Evolutionary conservation across 1,140 invertebrate genomes (phyloP), one percentile per base, ranked within the genome.

Genomic region (Lepidostoma basale): DNA sequence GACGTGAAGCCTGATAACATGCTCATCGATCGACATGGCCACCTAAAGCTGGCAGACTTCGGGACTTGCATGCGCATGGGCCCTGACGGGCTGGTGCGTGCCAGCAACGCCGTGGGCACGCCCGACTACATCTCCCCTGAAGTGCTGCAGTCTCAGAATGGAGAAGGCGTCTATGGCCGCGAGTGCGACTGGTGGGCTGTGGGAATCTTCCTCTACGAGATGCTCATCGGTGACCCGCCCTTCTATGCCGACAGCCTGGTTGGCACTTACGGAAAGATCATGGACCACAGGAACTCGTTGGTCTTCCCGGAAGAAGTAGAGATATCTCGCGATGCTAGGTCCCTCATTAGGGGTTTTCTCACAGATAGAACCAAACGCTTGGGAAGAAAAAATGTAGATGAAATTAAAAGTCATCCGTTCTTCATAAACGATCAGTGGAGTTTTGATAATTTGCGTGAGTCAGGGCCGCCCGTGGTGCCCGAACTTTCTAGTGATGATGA

Each of bases 121-220:
- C 98, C 98, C 16, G 97, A 98, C 83, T 99, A 99, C 76, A 99
- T 99, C 74, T 98, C 96, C 39, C 98, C 98, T 0, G 98, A 99
- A 84, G 97, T 99, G 10, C 84, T 99, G 58, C 93, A 97, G 78
- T 98, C 96, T 4, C 97, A 99, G 81, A 96, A 96, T 76, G 93
- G 94, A n/a, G 93, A 97, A 77, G 95, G 96, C 47, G 90, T 93
- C 26, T 96, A 96, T 79, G 97, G 97, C 0, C 83, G 94, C 33
- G 97, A 99, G 81, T 98, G 98, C 82, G 98, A 99, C 83, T 99
- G 96, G 95, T 99, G 98, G 98, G 97, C 95, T 12, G 97, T 99
- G 12, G 98, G 98, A 39, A 97, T 99, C 54, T 97, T 99, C 81
- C 85, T 99, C 0, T 99, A 98, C 81, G 98, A 99, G 85, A 99